Evolutionary conservation across 2,113 vertebrate species (phyloP).

Genomic region (Neopipo cinnamomea): DNA sequence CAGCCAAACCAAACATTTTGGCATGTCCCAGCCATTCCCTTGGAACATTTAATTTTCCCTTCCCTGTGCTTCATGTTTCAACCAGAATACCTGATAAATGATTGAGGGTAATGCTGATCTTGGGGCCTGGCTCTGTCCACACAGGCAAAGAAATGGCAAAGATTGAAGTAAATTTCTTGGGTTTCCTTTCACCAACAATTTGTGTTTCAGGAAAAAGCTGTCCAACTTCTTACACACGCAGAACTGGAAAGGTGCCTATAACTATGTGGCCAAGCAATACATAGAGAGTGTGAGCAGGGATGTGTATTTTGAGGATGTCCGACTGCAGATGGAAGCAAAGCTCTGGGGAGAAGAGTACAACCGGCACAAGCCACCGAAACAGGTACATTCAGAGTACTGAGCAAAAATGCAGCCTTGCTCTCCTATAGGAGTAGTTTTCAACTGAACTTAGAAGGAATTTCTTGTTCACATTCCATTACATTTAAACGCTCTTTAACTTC

Average conservation of each 20-base stretch:
- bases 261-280: constrained; percentile 94
- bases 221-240: constrained; percentile 93
- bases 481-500: background rate
- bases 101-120: background rate
- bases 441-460: background rate
- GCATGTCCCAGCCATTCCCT: background rate
- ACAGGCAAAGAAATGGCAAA: background rate
- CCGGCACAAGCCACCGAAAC: constrained; percentile 93
- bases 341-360: constrained; percentile 98
- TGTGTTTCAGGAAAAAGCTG: constrained; percentile 88
- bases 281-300: constrained; percentile 84
- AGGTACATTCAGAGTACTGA: constrained; percentile 73
- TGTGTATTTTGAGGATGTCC: constrained; percentile 96
- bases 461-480: background rate
- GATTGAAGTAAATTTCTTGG: background rate
- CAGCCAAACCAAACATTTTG: background rate
- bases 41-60: background rate
- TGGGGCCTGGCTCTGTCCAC: background rate
- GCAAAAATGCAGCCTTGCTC: background rate
- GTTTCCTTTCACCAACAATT: background rate
- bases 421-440: background rate
- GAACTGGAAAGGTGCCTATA: constrained; percentile 94
- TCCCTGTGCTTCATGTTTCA: background rate
- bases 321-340: constrained; percentile 97
- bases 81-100: background rate